Base-by-base conservation (phyloP, 2,797 vertebrate species). In the Typhlichthys subterraneus region DNA sequence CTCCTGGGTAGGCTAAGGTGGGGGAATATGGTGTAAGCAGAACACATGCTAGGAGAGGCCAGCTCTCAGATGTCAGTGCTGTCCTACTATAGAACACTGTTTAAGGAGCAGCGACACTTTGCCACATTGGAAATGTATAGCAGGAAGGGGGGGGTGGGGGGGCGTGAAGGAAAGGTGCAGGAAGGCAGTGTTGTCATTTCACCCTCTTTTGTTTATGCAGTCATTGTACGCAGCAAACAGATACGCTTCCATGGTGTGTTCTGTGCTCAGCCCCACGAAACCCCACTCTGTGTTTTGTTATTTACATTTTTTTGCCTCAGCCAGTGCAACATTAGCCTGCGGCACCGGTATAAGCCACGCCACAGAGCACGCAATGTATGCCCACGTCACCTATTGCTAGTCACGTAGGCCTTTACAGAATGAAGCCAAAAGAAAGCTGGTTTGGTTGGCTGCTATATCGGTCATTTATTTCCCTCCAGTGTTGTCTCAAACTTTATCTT, bases 1-100 rank as follows among this genome's bases (percentile, higher is more conserved):
- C 70, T 29, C 23, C 23, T 29, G 72, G 60, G 70, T 67, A 45
- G 75, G 68, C 72, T 82, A 72, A 76, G 45, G 58, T 62, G 1
- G 2, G 23, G 70, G 76, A 55, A 70, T 80, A 65, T 50, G 45
- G 65, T 72, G 68, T 69, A 51, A 79, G 78, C 65, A 59, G 59
- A 79, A 64, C 45, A 60, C 70, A 70, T 67, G 66, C 59, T 60
- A 46, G 64, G 51, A 62, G 2, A 23, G 57, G 59, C 62, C 56
- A 53, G 65, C 66, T 83, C 77, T 86, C 82, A 69, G 70, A 70
- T 79, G 76, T 80, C 82, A 77, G 70, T 46, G 60, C 61, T 52
- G 61, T 77, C 75, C 80, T 53, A 56, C 77, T 72, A 61, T 74
- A 70, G 77, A 73, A 63, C 75, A 1, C 73, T 54, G 69, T 62